Percentiles rank a stretch among this genome's conserved stretches.
These are phyloP conservation scores for Magallana nippona DNA, from an alignment of 2,888 invertebrate genomes.

Conservation along the genomic window DNA sequence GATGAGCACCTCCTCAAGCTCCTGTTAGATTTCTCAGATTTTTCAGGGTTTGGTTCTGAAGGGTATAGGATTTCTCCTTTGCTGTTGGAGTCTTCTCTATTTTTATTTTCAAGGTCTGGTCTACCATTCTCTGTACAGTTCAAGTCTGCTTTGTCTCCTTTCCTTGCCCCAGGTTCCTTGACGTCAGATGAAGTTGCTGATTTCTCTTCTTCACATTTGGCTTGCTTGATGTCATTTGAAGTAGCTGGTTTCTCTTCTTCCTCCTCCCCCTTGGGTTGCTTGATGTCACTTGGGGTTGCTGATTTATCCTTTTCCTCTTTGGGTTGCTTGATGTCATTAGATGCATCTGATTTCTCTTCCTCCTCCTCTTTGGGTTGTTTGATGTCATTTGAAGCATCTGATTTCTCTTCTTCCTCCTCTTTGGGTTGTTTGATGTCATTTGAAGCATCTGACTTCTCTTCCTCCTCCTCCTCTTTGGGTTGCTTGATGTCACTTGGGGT, in stretches of 20 bases:
- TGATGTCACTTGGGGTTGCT: not conserved
- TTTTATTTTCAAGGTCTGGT: too few relatives aligned
- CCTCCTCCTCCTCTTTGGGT: not conserved
- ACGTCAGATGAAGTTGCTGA: not conserved
- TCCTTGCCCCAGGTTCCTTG: not conserved
- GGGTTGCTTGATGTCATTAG: not conserved
- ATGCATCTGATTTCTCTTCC: not conserved
- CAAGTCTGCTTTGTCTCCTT: too few relatives aligned
- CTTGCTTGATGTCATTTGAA: not conserved
- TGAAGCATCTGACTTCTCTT: too few relatives aligned
- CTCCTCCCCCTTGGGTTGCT: not conserved
- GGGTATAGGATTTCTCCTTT: not conserved
- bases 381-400: not conserved
- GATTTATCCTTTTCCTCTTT: not conserved
- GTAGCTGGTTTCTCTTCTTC: not conserved
- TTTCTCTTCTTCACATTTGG: not conserved
- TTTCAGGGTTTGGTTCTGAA: not conserved
- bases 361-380: not conserved
- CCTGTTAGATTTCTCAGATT: not conserved
- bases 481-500: not conserved
- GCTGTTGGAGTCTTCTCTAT: too few relatives aligned
- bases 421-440: not conserved
- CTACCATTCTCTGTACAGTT: too few relatives aligned
- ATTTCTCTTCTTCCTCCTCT: not conserved
- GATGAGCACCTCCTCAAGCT: slow-evolving; percentile 52